phyloP scores from a whole-genome alignment of 2,888 invertebrate genomes.

The Mycogona germanica region DNA sequence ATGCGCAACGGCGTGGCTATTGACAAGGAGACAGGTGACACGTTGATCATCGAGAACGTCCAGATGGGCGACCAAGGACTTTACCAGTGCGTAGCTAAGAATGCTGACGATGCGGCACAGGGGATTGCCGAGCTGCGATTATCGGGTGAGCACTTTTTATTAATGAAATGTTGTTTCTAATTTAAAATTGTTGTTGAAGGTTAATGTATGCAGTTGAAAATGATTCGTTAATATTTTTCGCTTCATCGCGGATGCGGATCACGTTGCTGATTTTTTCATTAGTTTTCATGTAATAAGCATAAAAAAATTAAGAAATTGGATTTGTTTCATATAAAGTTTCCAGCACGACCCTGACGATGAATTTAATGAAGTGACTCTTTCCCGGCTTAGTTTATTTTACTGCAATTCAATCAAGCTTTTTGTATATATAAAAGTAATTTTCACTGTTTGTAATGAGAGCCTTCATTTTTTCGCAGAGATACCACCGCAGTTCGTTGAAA shows the following conservation, averaged over 20 bases:
- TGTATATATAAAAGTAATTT: too few species aligned
- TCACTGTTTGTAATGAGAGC: background rate
- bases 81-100: conserved; percentile 30
- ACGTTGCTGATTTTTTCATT: too few species aligned
- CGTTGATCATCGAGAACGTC: conserved; percentile 29
- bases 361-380: too few species aligned
- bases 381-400: too few species aligned
- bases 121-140: conserved; percentile 59
- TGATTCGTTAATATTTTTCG: background rate
- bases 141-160: conserved; percentile 22
- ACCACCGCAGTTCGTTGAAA: background rate
- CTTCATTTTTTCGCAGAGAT: background rate
- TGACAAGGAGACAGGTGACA: conserved; percentile 19
- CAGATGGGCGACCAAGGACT: conserved; percentile 34
- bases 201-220: background rate
- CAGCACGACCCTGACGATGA: too few species aligned
- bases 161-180: background rate
- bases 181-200: background rate
- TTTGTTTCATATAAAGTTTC: too few species aligned
- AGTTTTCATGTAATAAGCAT: too few species aligned
- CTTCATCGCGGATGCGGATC: too few species aligned
- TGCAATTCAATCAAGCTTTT: too few species aligned
- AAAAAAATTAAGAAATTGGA: too few species aligned
- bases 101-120: conserved; percentile 42
- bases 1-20: conserved; percentile 26